Base-by-base conservation (phyloP, 2,888 invertebrate genomes). In the Drosophila tanythrix region DNA sequence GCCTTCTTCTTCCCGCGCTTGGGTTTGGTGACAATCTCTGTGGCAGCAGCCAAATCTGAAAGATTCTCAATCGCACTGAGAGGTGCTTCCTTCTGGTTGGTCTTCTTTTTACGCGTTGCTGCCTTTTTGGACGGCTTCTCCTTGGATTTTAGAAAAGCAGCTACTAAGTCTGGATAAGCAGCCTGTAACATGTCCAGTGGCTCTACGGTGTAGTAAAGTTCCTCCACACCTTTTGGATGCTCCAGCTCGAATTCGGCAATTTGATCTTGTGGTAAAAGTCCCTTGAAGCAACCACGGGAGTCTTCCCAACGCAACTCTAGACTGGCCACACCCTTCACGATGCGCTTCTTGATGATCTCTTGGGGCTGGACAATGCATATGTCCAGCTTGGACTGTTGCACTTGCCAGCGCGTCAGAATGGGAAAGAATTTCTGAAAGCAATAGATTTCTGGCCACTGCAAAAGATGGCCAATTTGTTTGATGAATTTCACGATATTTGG, bases 401-500 rank as follows among this genome's bases (percentile, higher is more conserved):
- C 95, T 88, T 97, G 96, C 97, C 97, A 97, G 80, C 97, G 94
- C 0, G 96, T 96, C 29, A 96, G 91, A 51, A 97, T 91, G 0
- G 97, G 96, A 67, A 97, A 93, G 79, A 97, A 95, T 92, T 97
- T 97, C 85, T 96, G 95, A 76, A 97, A 95, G 46, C 96, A 94
- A 91, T 97, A 97, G 36, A 95, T 94, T 88, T 96, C 95, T 3
- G 95, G 94, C 97, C 97, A 97, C 76, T 95, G 94, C 60, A 97
- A 91, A 83, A 96, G 95, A 68, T 93, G 94, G 0, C 94, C 94
- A 93, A 96, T 95, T 77, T 96, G 94, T 92, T 95, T 95, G 83
- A 96, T 93, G 93, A 97, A 97, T 89, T 95, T 94, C 15, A 95
- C 93, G 55, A 97, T 91, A 92, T 96, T 95, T 0, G 97, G 97